Conservation (phyloP, 2,888 invertebrate species). For the Idaea biselata region DNA sequence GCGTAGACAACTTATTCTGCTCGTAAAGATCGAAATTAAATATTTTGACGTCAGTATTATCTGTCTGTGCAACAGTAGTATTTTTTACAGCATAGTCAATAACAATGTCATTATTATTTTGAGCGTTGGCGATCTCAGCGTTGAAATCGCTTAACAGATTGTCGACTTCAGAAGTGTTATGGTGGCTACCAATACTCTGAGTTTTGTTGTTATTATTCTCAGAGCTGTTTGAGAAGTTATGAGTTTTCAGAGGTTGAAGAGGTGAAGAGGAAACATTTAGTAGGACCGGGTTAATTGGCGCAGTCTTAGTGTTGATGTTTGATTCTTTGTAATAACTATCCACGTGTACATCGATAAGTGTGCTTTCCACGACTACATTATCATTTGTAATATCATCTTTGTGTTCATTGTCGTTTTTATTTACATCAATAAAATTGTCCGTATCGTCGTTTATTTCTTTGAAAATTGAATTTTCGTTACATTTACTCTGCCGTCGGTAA, state of each 20-base stretch:
- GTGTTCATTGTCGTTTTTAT: slow-evolving; percentile 50
- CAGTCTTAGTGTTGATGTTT: slow-evolving; percentile 46
- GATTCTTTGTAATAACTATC: slow-evolving; percentile 68
- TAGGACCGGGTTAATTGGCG: slow-evolving; percentile 65
- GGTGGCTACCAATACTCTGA: slow-evolving; percentile 60
- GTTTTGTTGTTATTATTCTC: slow-evolving; percentile 67
- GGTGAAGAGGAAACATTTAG: slow-evolving; percentile 74
- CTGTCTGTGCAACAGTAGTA: slow-evolving; percentile 45
- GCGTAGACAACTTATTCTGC: slow-evolving; percentile 61
- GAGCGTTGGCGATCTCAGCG: slow-evolving; percentile 43
- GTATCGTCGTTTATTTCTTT: slow-evolving; percentile 68
- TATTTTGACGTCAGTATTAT: slow-evolving; percentile 69
- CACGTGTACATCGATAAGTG: slow-evolving; percentile 71
- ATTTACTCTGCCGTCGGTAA: slow-evolving; percentile 83
- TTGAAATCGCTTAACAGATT: slow-evolving; percentile 67
- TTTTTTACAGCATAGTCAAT: slow-evolving; percentile 38
- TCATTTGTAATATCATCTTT: slow-evolving; percentile 61
- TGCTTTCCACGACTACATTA: slow-evolving; percentile 66
- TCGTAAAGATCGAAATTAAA: slow-evolving; percentile 79
- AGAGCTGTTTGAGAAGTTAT: slow-evolving; percentile 66
- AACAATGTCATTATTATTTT: slow-evolving; percentile 46
- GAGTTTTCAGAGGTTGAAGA: slow-evolving; percentile 72
- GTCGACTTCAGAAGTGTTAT: slow-evolving; percentile 60
- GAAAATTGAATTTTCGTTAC: slow-evolving; percentile 68
- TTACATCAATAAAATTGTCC: slow-evolving; percentile 63